Conservation (phyloP, 2,888 invertebrate species). For the Myopa testacea region DNA sequence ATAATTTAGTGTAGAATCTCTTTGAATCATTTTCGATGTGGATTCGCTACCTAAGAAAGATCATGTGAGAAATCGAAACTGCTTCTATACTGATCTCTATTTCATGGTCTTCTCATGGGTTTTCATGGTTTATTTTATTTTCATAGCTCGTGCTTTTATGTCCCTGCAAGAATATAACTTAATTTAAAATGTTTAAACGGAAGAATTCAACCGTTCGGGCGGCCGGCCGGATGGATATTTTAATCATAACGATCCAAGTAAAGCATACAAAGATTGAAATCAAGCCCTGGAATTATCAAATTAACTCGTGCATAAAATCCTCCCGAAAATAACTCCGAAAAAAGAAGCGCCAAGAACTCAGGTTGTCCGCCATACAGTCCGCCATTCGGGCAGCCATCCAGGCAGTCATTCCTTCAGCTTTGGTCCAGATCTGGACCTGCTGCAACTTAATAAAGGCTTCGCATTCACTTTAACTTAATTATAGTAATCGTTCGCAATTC, state of each 20-base stretch:
- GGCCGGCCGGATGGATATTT: no score
- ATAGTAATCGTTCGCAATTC: slow-evolving; percentile 34
- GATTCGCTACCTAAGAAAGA: no score
- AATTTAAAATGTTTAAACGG: no score
- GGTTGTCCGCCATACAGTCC: neutral
- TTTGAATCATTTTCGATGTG: no score
- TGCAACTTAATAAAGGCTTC: slow-evolving; percentile 28
- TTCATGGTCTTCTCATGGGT: no score
- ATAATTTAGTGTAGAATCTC: no score
- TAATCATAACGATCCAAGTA: neutral
- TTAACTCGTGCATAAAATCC: slow-evolving; percentile 28
- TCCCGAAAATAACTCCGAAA: neutral
- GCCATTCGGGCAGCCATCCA: neutral
- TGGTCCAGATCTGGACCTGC: slow-evolving; percentile 28
- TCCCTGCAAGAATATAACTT: no score
- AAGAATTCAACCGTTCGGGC: no score
- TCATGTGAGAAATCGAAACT: no score
- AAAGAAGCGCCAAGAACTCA: neutral
- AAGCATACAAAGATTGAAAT: slow-evolving; percentile 25
- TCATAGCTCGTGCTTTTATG: no score
- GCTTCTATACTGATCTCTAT: no score
- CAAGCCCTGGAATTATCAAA: slow-evolving; percentile 37
- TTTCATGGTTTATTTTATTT: no score
- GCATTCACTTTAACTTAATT: slow-evolving; percentile 34
- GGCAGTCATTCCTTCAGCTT: neutral